These are phyloP conservation scores for Trichomalopsis sarcophagae DNA, from an alignment of 1,140 invertebrate genomes.

Conservation along the genomic window DNA sequence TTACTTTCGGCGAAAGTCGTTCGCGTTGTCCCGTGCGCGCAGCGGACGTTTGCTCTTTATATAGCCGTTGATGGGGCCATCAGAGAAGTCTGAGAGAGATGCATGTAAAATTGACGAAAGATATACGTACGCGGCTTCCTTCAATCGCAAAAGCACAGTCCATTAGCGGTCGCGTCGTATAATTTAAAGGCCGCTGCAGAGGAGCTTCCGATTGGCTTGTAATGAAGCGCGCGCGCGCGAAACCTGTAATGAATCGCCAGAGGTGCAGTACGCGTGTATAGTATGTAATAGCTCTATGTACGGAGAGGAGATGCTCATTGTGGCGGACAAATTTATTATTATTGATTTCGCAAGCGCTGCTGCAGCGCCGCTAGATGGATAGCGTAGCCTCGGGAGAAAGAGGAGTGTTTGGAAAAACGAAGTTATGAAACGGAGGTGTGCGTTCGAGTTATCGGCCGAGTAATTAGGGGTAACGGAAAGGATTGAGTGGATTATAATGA, in stretches of 20 bases:
- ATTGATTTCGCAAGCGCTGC: slow-evolving; percentile 10
- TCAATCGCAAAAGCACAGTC: background rate
- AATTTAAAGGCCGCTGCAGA: background rate
- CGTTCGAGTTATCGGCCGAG: background rate
- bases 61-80: no score
- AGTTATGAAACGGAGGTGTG: background rate
- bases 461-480: slow-evolving; percentile 15
- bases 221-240: slow-evolving; percentile 12
- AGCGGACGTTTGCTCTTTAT: no score
- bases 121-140: background rate
- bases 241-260: slow-evolving; percentile 11
- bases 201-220: slow-evolving; percentile 31
- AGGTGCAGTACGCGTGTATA: background rate
- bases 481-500: background rate
- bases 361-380: background rate
- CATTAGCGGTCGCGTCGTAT: background rate
- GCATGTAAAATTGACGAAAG: no score
- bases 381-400: background rate
- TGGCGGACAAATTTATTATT: slow-evolving; percentile 31
- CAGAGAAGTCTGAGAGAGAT: no score
- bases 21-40: background rate
- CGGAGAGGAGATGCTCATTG: background rate
- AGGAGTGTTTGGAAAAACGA: background rate
- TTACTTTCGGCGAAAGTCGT: slow-evolving; percentile 12
- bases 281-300: background rate